Conservation (phyloP, 2,113 vertebrate species). For the Rhodinocichla rosea region DNA sequence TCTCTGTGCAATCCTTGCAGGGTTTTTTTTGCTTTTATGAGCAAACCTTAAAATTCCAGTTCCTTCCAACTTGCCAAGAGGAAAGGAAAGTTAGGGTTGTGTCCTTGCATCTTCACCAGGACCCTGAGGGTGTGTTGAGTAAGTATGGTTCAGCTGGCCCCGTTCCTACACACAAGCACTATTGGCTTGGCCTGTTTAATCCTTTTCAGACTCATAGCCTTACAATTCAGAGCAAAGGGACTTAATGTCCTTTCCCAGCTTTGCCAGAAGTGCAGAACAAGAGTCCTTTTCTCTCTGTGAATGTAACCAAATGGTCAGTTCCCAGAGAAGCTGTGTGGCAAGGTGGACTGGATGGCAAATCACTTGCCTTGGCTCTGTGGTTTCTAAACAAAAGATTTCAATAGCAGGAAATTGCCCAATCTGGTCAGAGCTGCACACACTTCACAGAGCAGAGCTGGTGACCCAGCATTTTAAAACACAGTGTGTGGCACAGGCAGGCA, state of each 20-base stretch:
- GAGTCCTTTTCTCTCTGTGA: not conserved
- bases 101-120: not conserved
- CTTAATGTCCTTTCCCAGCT: not conserved
- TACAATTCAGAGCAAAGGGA: not conserved
- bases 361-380: not conserved
- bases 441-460: not conserved
- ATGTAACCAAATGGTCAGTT: not conserved
- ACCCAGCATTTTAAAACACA: not conserved
- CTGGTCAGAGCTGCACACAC: not conserved
- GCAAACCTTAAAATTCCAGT: not conserved
- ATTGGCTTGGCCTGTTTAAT: not conserved
- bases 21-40: not conserved
- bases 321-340: not conserved
- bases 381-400: conserved; percentile 52
- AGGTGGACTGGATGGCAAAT: not conserved
- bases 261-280: not conserved
- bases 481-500: not conserved
- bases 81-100: not conserved
- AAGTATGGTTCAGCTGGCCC: not conserved
- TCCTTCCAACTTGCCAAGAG: not conserved
- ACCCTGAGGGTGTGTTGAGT: not conserved
- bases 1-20: not conserved
- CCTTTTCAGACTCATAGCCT: not conserved
- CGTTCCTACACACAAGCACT: not conserved
- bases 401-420: conserved; percentile 59